Conservation (phyloP, 1,140 invertebrate species). For the Lysiphlebus fabarum region DNA sequence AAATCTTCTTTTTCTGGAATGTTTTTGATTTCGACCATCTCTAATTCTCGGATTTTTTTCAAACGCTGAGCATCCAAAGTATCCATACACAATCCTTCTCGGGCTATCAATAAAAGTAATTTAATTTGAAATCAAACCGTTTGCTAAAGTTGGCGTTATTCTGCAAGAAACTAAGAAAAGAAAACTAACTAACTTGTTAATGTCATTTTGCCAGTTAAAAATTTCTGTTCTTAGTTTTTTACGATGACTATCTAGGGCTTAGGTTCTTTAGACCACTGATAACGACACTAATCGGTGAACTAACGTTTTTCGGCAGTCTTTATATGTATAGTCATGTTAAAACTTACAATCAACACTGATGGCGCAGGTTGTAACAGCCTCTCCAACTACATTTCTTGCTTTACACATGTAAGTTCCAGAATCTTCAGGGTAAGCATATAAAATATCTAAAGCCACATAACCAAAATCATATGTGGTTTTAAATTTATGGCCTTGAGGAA, state of each 20-base stretch:
- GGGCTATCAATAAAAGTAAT: conserved; percentile 58
- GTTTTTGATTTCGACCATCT: conserved; percentile 73
- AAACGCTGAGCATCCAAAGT: conserved; percentile 85
- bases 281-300: too few species aligned
- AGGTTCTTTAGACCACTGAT: too few species aligned
- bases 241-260: too few species aligned
- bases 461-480: conserved; percentile 95
- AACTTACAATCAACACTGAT: conserved; percentile 76
- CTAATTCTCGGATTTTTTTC: conserved; percentile 84
- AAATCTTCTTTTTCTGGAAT: conserved; percentile 73
- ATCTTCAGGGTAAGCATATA: conserved; percentile 95
- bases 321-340: too few species aligned
- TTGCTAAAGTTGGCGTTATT: too few species aligned
- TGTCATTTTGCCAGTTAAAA: too few species aligned
- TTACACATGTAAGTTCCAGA: conserved; percentile 93
- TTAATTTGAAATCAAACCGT: conserved; percentile 9
- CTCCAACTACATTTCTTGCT: conserved; percentile 86
- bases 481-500: conserved; percentile 85
- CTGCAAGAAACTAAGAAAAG: too few species aligned
- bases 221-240: too few species aligned
- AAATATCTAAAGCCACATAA: conserved; percentile 89
- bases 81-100: conserved; percentile 79
- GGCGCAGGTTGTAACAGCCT: conserved; percentile 86
- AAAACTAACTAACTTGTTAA: too few species aligned
- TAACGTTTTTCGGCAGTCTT: too few species aligned